These are phyloP conservation scores for Drosophila colorata DNA, from an alignment of 2,888 invertebrate species.

Conservation along the genomic window DNA sequence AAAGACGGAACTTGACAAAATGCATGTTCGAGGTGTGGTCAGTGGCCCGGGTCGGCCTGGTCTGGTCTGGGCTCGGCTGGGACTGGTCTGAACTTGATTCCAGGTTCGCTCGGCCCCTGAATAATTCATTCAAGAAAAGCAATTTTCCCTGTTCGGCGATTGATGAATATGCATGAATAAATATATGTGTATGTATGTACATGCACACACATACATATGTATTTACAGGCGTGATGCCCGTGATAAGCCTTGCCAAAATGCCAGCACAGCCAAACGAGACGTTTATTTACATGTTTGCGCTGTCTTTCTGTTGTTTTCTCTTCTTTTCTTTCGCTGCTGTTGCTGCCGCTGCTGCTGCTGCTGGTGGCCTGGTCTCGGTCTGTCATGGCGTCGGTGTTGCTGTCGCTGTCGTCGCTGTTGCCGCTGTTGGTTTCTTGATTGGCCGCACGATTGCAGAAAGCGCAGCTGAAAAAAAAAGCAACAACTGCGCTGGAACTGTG, in stretches of 20 bases:
- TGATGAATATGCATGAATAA: constrained; percentile 71
- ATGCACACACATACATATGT: neutral
- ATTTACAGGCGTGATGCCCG: constrained; percentile 12
- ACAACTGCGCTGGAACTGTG: constrained; percentile 46
- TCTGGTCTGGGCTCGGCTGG: neutral
- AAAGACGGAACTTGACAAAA: constrained; percentile 37
- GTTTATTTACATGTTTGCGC: constrained; percentile 47
- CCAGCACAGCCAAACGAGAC: constrained; percentile 33
- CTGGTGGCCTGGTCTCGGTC: constrained; percentile 55
- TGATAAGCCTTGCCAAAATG: constrained; percentile 59
- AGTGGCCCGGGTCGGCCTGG: constrained; percentile 53
- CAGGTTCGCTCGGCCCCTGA: constrained; percentile 43
- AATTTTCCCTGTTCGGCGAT: constrained; percentile 61
- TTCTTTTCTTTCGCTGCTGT: constrained; percentile 23
- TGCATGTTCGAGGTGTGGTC: constrained; percentile 67
- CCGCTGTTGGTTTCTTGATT: constrained; percentile 55
- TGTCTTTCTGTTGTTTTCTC: constrained; percentile 25
- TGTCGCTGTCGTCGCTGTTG: constrained; percentile 29
- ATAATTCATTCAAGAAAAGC: constrained; percentile 78
- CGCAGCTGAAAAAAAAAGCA: constrained; percentile 20
- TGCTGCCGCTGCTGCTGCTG: constrained; percentile 24
- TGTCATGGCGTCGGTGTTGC: constrained; percentile 53
- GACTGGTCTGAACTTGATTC: constrained; percentile 47
- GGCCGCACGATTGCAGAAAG: constrained; percentile 47
- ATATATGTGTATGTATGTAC: constrained; percentile 1